Conservation (phyloP, 2,797 vertebrate genomes). For the Holocentrus rufus region DNA sequence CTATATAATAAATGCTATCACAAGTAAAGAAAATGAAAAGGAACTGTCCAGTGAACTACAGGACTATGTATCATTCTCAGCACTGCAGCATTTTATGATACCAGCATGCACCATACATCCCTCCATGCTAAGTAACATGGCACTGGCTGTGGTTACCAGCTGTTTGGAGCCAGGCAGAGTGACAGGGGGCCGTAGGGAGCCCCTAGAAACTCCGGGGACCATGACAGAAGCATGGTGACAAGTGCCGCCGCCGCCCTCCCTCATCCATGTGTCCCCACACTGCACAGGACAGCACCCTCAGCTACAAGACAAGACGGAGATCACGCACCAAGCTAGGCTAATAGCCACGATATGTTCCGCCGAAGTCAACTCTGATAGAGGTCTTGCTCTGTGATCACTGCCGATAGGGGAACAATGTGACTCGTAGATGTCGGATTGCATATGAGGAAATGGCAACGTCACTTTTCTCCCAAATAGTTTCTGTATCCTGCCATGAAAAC, state of each 20-base stretch:
- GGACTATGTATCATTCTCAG: slow-evolving; percentile 12
- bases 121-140: slow-evolving; percentile 31
- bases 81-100: slow-evolving; percentile 7
- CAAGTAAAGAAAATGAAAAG: not conserved
- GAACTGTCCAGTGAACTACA: not conserved
- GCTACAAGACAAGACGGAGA: slow-evolving; percentile 69
- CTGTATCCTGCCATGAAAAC: not conserved
- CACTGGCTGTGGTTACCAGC: slow-evolving; percentile 66
- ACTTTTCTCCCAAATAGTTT: slow-evolving; percentile 40
- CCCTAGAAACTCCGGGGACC: slow-evolving; percentile 64
- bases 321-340: slow-evolving; percentile 74
- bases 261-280: slow-evolving; percentile 56
- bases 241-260: slow-evolving; percentile 61
- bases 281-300: slow-evolving; percentile 73
- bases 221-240: slow-evolving; percentile 75
- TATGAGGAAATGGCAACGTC: slow-evolving; percentile 51
- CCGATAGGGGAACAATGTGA: slow-evolving; percentile 66
- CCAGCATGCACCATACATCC: slow-evolving; percentile 44
- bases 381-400: slow-evolving; percentile 63
- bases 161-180: slow-evolving; percentile 72
- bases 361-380: slow-evolving; percentile 71
- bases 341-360: slow-evolving; percentile 66
- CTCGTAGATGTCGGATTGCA: slow-evolving; percentile 65
- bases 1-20: too few species aligned
- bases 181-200: slow-evolving; percentile 72